These are phyloP conservation scores for Kradibia gibbosae DNA, from an alignment of 1,140 invertebrate species.

Conservation along the genomic window DNA sequence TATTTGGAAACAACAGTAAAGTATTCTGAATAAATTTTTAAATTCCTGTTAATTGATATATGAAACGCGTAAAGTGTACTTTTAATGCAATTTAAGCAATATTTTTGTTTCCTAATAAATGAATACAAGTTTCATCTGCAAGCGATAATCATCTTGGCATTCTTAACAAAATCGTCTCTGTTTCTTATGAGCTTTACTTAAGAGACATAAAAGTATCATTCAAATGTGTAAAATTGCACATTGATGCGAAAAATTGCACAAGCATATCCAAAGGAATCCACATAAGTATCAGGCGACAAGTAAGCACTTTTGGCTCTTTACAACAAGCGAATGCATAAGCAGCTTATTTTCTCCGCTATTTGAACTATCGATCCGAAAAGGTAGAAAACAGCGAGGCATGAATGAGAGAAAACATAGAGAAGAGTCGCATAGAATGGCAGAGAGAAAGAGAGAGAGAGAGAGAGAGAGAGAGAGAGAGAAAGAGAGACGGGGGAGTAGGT, in stretches of 20 bases:
- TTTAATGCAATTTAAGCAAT: too few species aligned
- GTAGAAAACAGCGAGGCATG: not conserved
- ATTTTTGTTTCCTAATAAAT: too few species aligned
- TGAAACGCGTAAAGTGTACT: too few species aligned
- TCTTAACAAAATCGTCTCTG: too few species aligned
- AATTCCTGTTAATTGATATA: too few species aligned
- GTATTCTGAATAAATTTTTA: too few species aligned
- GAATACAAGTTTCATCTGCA: too few species aligned
- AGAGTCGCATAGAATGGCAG: not conserved
- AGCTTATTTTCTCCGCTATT: not conserved
- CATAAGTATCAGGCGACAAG: not conserved
- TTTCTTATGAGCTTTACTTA: too few species aligned
- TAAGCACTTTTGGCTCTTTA: not conserved
- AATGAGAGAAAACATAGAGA: not conserved
- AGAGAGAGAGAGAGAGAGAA: slow-evolving; percentile 9
- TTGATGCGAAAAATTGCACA: not conserved
- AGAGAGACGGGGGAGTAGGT: not conserved
- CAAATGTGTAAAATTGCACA: too few species aligned
- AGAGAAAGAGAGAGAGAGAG: not conserved
- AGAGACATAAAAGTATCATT: too few species aligned
- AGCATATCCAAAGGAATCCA: not conserved
- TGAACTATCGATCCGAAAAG: slow-evolving; percentile 19
- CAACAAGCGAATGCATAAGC: not conserved
- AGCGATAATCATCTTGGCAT: too few species aligned
- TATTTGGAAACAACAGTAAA: too few species aligned